phyloP scores from a whole-genome alignment of 2,113 vertebrate genomes.

The Eleginops maclovinus region DNA sequence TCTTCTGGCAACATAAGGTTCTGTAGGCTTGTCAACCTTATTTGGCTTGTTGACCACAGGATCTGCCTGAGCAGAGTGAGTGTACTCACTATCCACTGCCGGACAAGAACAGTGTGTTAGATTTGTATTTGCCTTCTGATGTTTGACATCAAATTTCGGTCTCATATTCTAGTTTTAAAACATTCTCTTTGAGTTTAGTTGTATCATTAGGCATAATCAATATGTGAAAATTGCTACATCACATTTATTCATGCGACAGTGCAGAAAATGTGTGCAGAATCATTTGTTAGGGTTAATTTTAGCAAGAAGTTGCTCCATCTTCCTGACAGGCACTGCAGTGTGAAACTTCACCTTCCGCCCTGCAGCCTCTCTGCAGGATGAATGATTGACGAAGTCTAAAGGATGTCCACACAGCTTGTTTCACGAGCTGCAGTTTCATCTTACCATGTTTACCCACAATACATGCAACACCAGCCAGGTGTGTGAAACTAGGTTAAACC shows the following conservation, averaged over 20 bases:
- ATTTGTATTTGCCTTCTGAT: background rate
- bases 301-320: background rate
- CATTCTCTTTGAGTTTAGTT: background rate
- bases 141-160: background rate
- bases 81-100: conserved; percentile 5
- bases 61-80: background rate
- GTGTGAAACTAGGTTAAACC: background rate
- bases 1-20: conserved; percentile 21
- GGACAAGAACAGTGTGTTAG: background rate
- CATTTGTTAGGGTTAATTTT: background rate
- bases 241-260: background rate
- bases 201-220: background rate
- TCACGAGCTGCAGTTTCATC: conserved; percentile 39
- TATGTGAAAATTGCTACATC: background rate
- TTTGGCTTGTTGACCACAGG: conserved; percentile 45
- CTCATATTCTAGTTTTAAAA: background rate
- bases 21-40: conserved; percentile 44
- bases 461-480: conserved; percentile 22
- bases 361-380: conserved; percentile 33
- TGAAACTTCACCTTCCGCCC: conserved; percentile 42
- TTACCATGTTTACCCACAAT: conserved; percentile 54
- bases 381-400: conserved; percentile 66
- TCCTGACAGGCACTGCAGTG: conserved; percentile 12
- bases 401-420: background rate
- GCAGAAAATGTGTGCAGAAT: background rate